Conservation (phyloP, 2,888 invertebrate species). For the Drosophila rubida region DNA sequence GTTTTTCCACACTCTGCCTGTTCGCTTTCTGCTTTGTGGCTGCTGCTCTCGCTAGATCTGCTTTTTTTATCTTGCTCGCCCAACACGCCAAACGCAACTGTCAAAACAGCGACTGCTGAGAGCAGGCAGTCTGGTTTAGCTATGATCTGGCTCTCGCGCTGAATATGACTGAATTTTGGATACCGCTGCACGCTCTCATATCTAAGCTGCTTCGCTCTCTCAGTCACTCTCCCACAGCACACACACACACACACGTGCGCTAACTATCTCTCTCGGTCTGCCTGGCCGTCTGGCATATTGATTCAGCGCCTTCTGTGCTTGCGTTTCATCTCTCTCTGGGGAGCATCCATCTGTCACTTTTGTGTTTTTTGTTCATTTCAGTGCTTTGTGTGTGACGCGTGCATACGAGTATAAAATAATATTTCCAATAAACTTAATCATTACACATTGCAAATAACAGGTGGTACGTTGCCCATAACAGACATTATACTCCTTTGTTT, state of each 20-base stretch:
- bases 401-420: constrained; percentile 12
- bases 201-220: constrained; percentile 15
- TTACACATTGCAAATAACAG: constrained; percentile 42
- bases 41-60: constrained; percentile 7
- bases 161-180: constrained; percentile 43
- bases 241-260: constrained; percentile 14
- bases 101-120: constrained; percentile 24
- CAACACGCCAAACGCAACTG: constrained; percentile 44
- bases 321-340: constrained; percentile 58
- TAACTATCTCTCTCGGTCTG: constrained; percentile 9
- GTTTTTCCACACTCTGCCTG: constrained; percentile 28
- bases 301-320: constrained; percentile 13
- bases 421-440: constrained; percentile 24
- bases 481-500: constrained; percentile 6
- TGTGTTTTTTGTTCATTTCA: constrained; percentile 40
- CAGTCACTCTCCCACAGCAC: background rate
- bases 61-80: constrained; percentile 35
- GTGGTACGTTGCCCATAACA: constrained; percentile 25
- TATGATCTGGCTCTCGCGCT: constrained; percentile 53
- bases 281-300: constrained; percentile 22
- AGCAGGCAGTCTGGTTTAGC: constrained; percentile 31
- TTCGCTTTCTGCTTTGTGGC: constrained; percentile 34
- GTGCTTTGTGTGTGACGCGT: constrained; percentile 9
- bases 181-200: constrained; percentile 10
- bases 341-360: constrained; percentile 62